Evolutionary conservation across 2,888 invertebrate species (phyloP), one percentile per base, ranked within the genome.

Genomic region (Mesorhabditis spiculigera): DNA sequence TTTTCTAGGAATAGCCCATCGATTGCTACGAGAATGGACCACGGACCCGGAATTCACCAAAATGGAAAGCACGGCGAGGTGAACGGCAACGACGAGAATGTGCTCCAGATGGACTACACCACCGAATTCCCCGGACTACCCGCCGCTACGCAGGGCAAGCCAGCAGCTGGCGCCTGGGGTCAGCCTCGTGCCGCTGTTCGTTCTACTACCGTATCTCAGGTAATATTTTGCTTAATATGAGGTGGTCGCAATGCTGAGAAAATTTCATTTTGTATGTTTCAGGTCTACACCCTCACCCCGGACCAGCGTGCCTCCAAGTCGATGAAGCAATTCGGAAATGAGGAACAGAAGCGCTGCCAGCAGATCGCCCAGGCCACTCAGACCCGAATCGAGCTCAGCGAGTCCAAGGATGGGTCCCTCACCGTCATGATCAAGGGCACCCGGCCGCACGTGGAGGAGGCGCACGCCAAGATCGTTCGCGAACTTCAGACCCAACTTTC

Each of bases 401-500:
- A 93, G 72, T 92, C 92, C 82, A 94, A 94, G 87, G 96, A 98
- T 89, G 94, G 94, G 86, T 94, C 94, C 77, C 90, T 98, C 78
- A 95, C 96, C 72, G 95, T 98, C 87, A 90, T 97, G 73, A 92
- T 98, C 68, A 93, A 93, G 83, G 98, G 98, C 78, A 95, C 95
- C 62, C 71, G 74, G 13, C 92, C 91, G 84, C 92, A 93, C 85
- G 93, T 97, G 69, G 90, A 93, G 81, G 93, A 94, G 86, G 97
- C 98, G 5, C 91, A 93, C 75, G 91, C 94, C 70, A 91, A 92
- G 86, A 93, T 98, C 86, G 89, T 95, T 78, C 92, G 92, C 79
- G 92, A 93, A 86, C 94, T 98, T 87, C 96, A 97, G 89, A 94
- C 94, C 81, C 88, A 89, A 86, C 87, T 92, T 92, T 61, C 92